Evolutionary conservation across 2,888 invertebrate species (phyloP), one percentile per base, ranked within the genome.

Genomic region (Galerucella nymphaeae): DNA sequence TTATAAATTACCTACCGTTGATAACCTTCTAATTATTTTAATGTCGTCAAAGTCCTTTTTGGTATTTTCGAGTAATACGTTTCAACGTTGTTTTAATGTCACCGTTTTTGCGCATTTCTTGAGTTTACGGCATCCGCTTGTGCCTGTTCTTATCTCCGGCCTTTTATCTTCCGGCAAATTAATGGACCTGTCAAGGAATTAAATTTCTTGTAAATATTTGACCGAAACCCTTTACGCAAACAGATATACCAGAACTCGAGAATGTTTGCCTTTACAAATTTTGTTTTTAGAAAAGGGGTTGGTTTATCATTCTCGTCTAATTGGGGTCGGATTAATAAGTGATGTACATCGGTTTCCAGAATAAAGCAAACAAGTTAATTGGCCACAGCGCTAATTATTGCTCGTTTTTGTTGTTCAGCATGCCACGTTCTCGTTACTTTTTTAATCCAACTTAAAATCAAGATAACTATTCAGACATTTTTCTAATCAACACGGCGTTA

Each of bases 61-160:
- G 70, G 61, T 71, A 69, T 72, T 72, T 66, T 72, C 70, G 58
- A 71, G 65, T 66, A 76, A 76, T 76, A 75, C 71, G 69, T 72
- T 75, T 70, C 69, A 53, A 69, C 69, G 62, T 62, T 69, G 62
- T 69, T 69, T 69, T 55, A 69, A 55, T 41, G 63, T 64, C 63
- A 66, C 66, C 61, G 74, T 75, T 77, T 75, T 77, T 74, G 75
- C 70, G 64, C 72, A 68, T 75, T 75, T 76, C 75, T 75, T 76
- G 8, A 72, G 66, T 72, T 66, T 72, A 62, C 66, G 53, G 57
- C 66, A 69, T 68, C 63, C 62, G 66, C 59, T 16, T 20, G 68
- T 16, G 63, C 38, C 64, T 68, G 45, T 58, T 62, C 69, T 61
- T 72, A 69, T 66, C 71, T 59, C 57, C 66, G 48, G 70, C 65